Evolutionary conservation across 2,797 vertebrate species (phyloP), one percentile per base, ranked within the genome.

Genomic region (Kryptopterus vitreolus): DNA sequence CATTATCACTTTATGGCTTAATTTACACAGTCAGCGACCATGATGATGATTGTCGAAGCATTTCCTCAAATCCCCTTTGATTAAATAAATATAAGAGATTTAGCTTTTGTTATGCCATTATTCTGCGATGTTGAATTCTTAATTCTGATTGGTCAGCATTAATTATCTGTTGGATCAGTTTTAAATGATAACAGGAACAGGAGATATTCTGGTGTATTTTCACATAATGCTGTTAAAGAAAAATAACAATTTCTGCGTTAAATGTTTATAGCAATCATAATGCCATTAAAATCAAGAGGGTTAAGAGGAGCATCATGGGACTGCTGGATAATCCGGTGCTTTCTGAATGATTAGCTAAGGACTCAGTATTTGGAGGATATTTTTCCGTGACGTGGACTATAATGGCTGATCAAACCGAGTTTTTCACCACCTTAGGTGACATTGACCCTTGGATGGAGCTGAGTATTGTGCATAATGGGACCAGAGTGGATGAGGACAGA

Each of bases 371-470:
- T 43, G 13, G 52, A 38, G 71, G 53, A 13, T 74, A 18, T 58
- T 35, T n/a, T 3, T 43, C 53, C 58, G 33, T 74, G 13, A 43
- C 24, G 71, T 73, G 13, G 3, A 15, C 33, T 57, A 11, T 74
- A 38, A 59, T 74, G 35, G 9, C 9, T 61, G 72, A 46, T 46
- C 57, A 61, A 46, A 24, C 24, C 46, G 35, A 22, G 35, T 3
- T 59, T 59, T 20, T 75, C 15, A 46, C 46, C 74, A 68, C 50
- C 55, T 62, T 26, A 91, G 96, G 96, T 22, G 92, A 95, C 61
- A 81, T 93, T 3, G 96, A 97, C 82, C 96, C 96, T 0, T 97
- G 96, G 95, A 92, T 92, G 1, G 90, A 89, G 13, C 89, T 97
- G 38, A 95, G 95, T 1, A 90, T 96, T 62, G 85, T 94, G 10